Conservation (phyloP, 2,888 invertebrate genomes). For the Antheraea assamensis region DNA sequence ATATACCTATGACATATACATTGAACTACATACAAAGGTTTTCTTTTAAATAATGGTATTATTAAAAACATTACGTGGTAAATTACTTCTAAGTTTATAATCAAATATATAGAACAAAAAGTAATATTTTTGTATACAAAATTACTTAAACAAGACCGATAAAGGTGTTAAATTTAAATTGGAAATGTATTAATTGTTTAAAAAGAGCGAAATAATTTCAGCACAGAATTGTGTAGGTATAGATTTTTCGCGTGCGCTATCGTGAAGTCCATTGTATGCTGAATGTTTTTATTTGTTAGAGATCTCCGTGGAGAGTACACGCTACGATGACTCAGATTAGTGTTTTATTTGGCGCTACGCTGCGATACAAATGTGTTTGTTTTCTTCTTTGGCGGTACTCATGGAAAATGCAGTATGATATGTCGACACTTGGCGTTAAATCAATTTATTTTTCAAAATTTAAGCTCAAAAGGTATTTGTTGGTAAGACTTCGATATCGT, state of each 20-base stretch:
- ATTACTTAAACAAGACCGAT: not conserved
- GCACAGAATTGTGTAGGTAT: not conserved
- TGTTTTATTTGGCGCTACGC: conserved; percentile 8
- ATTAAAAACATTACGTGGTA: not conserved
- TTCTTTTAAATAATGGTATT: not conserved
- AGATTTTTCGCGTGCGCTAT: not conserved
- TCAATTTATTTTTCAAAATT: not conserved
- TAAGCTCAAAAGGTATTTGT: not conserved
- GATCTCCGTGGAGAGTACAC: not conserved
- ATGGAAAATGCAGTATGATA: not conserved
- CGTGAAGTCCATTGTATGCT: conserved; percentile 8
- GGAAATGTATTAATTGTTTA: not conserved
- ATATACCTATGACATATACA: no score
- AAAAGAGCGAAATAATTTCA: conserved; percentile 25
- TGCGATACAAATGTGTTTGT: not conserved
- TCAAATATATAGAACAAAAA: not conserved
- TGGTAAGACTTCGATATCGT: not conserved
- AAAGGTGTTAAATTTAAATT: not conserved
- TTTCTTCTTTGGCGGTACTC: not conserved
- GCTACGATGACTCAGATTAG: conserved; percentile 13
- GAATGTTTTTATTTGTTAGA: conserved; percentile 13
- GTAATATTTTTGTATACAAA: no score
- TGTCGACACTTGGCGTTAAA: not conserved
- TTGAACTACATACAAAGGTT: not conserved
- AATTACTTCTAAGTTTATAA: not conserved